These are phyloP conservation scores for Orthosia cruda DNA, from an alignment of 2,888 invertebrate species.

Conservation along the genomic window DNA sequence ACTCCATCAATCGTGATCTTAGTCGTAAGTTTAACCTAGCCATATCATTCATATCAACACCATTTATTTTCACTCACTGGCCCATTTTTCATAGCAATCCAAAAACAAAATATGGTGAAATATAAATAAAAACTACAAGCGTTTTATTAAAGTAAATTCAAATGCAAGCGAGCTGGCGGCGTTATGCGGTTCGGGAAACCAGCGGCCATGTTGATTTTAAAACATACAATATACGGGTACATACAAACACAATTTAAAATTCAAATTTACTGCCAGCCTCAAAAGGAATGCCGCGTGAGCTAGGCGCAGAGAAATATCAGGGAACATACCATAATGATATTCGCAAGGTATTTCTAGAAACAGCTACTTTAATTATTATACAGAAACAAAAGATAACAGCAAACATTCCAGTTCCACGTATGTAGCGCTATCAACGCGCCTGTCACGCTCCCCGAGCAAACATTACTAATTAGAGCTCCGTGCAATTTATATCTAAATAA, in stretches of 20 bases:
- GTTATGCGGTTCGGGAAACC: constrained; percentile 39
- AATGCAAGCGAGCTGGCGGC: constrained; percentile 34
- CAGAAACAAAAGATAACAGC: constrained; percentile 9
- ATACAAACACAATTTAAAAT: constrained; percentile 51
- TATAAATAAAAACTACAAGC: constrained; percentile 22
- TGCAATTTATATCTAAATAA: no score
- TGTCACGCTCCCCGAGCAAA: no score
- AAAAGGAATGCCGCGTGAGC: constrained; percentile 27
- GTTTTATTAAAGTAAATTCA: constrained; percentile 33
- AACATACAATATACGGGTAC: constrained; percentile 23
- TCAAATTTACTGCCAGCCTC: constrained; percentile 43
- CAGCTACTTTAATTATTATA: constrained; percentile 8
- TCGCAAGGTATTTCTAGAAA: constrained; percentile 14
- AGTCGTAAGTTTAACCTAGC: background rate
- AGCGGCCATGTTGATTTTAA: constrained; percentile 41
- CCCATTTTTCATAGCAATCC: no score
- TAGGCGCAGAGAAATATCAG: constrained; percentile 2
- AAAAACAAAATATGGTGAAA: background rate
- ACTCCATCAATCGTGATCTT: background rate
- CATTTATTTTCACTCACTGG: background rate
- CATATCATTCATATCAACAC: background rate
- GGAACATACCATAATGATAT: constrained; percentile 13
- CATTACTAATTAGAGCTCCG: no score
- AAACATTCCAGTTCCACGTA: constrained; percentile 20
- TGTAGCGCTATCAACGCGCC: constrained; percentile 7